phyloP scores from a whole-genome alignment of 2,113 vertebrate species.

The Apodemus speciosus region DNA sequence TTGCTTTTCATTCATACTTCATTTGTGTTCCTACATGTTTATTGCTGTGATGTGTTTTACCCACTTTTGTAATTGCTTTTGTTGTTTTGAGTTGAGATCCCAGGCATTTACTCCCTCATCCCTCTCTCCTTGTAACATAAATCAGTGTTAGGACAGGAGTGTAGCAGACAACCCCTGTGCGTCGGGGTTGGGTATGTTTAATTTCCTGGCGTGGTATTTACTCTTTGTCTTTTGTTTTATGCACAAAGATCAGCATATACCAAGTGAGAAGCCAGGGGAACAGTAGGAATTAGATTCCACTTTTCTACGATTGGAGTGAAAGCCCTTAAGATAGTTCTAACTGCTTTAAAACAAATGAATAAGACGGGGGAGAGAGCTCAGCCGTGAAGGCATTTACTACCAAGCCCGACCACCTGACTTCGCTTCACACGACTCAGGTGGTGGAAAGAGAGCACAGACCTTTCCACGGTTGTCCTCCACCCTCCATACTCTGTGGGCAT shows the following conservation, averaged over 20 bases:
- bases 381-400: not conserved
- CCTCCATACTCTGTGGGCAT: not conserved
- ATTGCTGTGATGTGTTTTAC: slow-evolving; percentile 79
- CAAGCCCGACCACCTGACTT: not conserved
- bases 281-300: slow-evolving; percentile 55
- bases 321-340: not conserved
- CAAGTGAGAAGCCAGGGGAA: slow-evolving; percentile 36
- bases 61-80: slow-evolving; percentile 68
- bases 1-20: slow-evolving; percentile 73
- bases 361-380: not conserved
- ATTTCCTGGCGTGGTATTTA: slow-evolving; percentile 33
- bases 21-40: slow-evolving; percentile 67
- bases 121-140: slow-evolving; percentile 69
- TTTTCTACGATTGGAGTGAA: not conserved
- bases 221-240: slow-evolving; percentile 41
- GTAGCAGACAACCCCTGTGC: not conserved
- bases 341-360: not conserved
- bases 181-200: not conserved
- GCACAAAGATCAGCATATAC: slow-evolving; percentile 48
- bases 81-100: slow-evolving; percentile 76
- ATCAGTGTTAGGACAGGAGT: slow-evolving; percentile 46
- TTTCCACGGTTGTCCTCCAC: not conserved
- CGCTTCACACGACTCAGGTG: too few species aligned
- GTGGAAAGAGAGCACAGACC: not conserved
- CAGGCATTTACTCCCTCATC: slow-evolving; percentile 15